phyloP scores from a whole-genome alignment of 2,888 invertebrate species.

The Dendrolimus houi region DNA sequence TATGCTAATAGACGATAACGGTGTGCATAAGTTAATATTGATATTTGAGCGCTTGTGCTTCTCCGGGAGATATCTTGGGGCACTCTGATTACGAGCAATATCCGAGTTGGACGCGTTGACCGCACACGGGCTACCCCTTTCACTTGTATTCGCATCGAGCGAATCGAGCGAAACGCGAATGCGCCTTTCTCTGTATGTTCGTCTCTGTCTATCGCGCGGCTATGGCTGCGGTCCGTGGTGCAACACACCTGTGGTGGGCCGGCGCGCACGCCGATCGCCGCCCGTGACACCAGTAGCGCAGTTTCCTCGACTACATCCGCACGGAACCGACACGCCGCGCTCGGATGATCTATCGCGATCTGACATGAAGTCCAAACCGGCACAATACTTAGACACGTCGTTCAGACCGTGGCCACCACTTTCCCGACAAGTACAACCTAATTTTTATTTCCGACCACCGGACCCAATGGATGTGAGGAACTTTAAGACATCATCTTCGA shows the following conservation, averaged over 20 bases:
- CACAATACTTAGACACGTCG: constrained; percentile 67
- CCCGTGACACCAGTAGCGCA: constrained; percentile 61
- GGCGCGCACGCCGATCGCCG: constrained; percentile 43
- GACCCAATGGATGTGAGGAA: constrained; percentile 67
- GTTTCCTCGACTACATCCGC: constrained; percentile 65
- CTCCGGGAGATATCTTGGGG: constrained; percentile 12
- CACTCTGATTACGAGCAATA: constrained; percentile 28
- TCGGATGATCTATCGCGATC: constrained; percentile 70
- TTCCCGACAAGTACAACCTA: constrained; percentile 70
- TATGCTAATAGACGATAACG: not conserved
- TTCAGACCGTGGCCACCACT: constrained; percentile 82
- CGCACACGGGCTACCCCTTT: constrained; percentile 69
- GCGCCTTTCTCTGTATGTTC: constrained; percentile 69
- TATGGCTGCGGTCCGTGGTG: not conserved
- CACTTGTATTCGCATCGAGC: constrained; percentile 66
- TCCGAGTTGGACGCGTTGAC: constrained; percentile 47
- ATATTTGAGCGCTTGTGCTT: not conserved
- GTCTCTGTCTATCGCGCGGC: constrained; percentile 64
- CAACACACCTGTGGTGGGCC: constrained; percentile 46
- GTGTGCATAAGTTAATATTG: no score
- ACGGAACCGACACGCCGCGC: constrained; percentile 59
- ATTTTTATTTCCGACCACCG: constrained; percentile 68
- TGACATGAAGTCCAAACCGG: constrained; percentile 80
- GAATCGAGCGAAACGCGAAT: constrained; percentile 61
- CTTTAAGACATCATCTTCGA: constrained; percentile 61